Conservation (phyloP, 2,113 vertebrate genomes). For the Nanorana parkeri region DNA sequence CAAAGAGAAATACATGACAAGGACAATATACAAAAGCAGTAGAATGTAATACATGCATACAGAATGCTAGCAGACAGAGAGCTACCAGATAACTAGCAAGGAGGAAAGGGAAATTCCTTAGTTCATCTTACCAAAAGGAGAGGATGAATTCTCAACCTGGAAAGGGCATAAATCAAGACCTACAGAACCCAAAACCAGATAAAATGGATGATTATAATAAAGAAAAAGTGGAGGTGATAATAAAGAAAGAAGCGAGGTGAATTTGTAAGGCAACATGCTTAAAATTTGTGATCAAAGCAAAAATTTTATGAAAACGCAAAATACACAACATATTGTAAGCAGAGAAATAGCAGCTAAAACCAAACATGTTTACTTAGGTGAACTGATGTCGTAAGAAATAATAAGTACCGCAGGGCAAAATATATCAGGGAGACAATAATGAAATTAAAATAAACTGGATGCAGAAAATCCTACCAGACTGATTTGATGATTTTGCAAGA, state of each 20-base stretch:
- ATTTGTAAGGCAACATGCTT: constrained; percentile 62
- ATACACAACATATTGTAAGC: constrained; percentile 60
- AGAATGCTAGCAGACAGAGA: background rate
- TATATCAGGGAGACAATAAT: background rate
- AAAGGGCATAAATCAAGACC: constrained; percentile 99
- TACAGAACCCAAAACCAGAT: constrained; percentile 93
- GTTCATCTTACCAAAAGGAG: constrained; percentile 93
- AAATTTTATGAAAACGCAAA: constrained; percentile 60
- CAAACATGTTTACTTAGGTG: no score
- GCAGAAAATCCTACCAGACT: constrained; percentile 79
- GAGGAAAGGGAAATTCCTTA: background rate
- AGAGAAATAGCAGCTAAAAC: constrained; percentile 26
- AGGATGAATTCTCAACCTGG: constrained; percentile 90
- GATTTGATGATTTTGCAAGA: constrained; percentile 88
- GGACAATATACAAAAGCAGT: background rate
- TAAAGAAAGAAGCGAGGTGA: constrained; percentile 61
- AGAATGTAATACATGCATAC: constrained; percentile 12
- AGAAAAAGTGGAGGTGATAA: constrained; percentile 55
- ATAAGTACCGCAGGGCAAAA: background rate
- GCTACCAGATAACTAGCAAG: background rate
- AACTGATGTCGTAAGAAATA: no score
- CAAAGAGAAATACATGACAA: background rate
- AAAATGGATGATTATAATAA: constrained; percentile 88
- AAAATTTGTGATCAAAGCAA: constrained; percentile 62
- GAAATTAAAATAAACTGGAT: no score